phyloP scores from a whole-genome alignment of 2,797 vertebrate species.

The Telmatherina bonti region DNA sequence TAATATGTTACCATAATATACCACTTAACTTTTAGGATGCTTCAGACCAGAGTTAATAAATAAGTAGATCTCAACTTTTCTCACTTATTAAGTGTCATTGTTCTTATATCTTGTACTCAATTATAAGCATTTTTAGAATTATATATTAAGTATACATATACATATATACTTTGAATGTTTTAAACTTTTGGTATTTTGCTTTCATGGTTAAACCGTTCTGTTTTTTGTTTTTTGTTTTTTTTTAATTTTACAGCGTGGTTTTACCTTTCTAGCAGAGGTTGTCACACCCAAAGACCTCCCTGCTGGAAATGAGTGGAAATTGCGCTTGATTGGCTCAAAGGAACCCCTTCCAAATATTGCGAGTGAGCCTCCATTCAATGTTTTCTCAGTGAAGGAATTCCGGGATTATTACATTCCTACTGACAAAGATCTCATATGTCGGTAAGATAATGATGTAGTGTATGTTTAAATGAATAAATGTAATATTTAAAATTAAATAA shows the following conservation, averaged over 20 bases:
- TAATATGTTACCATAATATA: background rate
- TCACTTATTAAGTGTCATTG: background rate
- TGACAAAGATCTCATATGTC: slow-evolving; percentile 87
- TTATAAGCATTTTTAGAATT: background rate
- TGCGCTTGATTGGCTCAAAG: slow-evolving; percentile 86
- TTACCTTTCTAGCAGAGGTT: slow-evolving; percentile 90
- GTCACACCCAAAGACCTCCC: slow-evolving; percentile 68
- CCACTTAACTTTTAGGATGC: background rate
- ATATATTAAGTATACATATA: background rate
- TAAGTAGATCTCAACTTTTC: background rate
- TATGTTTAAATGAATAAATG: background rate
- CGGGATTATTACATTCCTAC: slow-evolving; percentile 90
- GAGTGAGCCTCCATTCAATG: slow-evolving; percentile 73
- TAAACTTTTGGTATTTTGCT: background rate
- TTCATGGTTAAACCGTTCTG: background rate
- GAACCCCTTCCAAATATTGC: slow-evolving; percentile 81
- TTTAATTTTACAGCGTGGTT: slow-evolving; percentile 83
- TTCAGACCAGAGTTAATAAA: background rate
- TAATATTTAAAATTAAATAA: too few species aligned
- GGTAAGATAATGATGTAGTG: slow-evolving; percentile 66
- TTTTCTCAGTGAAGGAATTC: slow-evolving; percentile 86
- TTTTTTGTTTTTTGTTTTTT: too few species aligned
- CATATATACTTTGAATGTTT: background rate
- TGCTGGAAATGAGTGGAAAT: slow-evolving; percentile 82
- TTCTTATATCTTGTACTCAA: background rate